A percentile compares a stretch with the other conserved stretches of the same genome.
These are phyloP conservation scores for Catocala nupta DNA, from an alignment of 2,888 invertebrate genomes.

Conservation along the genomic window DNA sequence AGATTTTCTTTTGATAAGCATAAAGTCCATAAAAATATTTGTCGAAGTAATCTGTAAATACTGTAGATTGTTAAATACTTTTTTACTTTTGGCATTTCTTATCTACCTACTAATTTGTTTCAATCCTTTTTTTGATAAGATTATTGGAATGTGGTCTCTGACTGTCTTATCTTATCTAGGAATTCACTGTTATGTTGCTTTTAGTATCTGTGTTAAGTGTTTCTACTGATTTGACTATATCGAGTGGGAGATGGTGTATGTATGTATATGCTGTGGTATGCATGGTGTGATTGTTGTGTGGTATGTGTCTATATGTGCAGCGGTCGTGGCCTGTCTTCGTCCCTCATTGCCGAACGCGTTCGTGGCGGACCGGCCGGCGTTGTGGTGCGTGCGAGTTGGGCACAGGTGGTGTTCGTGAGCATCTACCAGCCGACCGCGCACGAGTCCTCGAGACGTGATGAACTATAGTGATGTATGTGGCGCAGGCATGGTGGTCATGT, in stretches of 20 bases:
- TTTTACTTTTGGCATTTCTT: too few relatives aligned
- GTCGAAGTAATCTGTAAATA: too few relatives aligned
- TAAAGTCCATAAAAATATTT: too few relatives aligned
- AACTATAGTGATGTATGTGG: slow-evolving; percentile 65
- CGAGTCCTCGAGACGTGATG: slow-evolving; percentile 52
- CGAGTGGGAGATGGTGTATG: neutral
- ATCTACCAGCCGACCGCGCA: slow-evolving; percentile 49
- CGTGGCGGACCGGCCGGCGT: slow-evolving; percentile 69
- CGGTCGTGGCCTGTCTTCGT: slow-evolving; percentile 59
- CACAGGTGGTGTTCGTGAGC: slow-evolving; percentile 54
- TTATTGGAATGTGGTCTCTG: too few relatives aligned
- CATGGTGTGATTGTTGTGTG: slow-evolving; percentile 44
- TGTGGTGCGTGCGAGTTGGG: slow-evolving; percentile 65
- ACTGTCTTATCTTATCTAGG: too few relatives aligned
- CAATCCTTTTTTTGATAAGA: too few relatives aligned
- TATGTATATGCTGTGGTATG: slow-evolving; percentile 22
- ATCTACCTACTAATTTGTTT: too few relatives aligned
- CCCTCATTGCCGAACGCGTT: slow-evolving; percentile 62
- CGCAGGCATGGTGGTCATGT: slow-evolving; percentile 80
- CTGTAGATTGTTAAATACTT: too few relatives aligned
- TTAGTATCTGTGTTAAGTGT: neutral
- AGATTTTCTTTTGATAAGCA: too few relatives aligned
- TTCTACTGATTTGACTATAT: neutral
- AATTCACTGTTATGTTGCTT: too few relatives aligned
- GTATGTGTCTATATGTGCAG: slow-evolving; percentile 58